Conservation (phyloP, 1,140 invertebrate genomes). For the Mercenaria mercenaria region DNA sequence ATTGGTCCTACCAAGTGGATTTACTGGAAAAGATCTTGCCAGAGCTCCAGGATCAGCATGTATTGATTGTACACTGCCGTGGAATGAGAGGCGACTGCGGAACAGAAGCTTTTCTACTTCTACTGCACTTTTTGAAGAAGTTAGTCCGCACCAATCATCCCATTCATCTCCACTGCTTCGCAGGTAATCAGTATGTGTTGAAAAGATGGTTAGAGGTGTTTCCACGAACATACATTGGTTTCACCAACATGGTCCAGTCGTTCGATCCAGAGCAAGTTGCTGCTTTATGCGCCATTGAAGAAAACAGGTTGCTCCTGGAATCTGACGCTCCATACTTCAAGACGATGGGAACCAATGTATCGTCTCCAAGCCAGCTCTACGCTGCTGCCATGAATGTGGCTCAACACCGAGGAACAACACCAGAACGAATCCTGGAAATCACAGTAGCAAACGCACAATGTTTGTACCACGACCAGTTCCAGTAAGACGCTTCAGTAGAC, state of each 20-base stretch:
- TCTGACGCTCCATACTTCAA: not conserved
- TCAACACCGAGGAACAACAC: not conserved
- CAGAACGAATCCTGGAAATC: too few relatives aligned
- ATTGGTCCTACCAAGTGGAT: slow-evolving; percentile 6
- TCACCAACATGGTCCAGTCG: not conserved
- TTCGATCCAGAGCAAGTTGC: not conserved
- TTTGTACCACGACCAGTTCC: too few relatives aligned
- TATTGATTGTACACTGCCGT: slow-evolving; percentile 27
- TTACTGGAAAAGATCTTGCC: slow-evolving; percentile 1
- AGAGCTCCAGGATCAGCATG: not conserved
- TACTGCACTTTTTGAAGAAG: not conserved
- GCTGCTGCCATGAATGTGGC: not conserved
- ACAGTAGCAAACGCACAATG: too few relatives aligned
- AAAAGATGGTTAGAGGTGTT: too few relatives aligned
- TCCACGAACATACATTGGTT: slow-evolving; percentile 8
- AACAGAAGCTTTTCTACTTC: slow-evolving; percentile 26
- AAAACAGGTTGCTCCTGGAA: not conserved
- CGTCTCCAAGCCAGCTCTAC: not conserved
- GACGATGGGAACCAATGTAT: not conserved
- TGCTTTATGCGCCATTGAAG: not conserved
- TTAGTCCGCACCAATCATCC: not conserved
- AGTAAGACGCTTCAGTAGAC: too few relatives aligned
- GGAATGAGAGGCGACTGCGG: slow-evolving; percentile 40
- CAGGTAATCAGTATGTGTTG: slow-evolving; percentile 17
- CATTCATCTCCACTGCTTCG: slow-evolving; percentile 40